A percentile compares a stretch with the other conserved stretches of the same genome.
phyloP scores from a whole-genome alignment of 2,888 invertebrate species.

The Zaprionus obscuricornis region DNA sequence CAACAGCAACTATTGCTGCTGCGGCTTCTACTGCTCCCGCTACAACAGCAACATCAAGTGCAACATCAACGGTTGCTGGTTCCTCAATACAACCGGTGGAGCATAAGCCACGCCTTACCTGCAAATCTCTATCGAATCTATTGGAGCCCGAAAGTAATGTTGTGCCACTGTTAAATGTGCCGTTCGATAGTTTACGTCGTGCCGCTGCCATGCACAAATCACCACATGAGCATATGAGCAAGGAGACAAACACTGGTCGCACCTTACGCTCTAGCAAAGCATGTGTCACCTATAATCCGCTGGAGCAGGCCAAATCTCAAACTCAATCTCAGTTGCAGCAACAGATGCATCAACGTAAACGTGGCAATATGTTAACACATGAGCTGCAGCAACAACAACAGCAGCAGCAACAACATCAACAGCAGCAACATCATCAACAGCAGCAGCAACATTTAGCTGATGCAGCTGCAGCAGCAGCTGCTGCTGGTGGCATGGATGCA shows the following conservation, averaged over 20 bases:
- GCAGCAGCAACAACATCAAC: constrained; percentile 67
- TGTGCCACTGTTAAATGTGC: constrained; percentile 60
- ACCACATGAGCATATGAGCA: constrained; percentile 15
- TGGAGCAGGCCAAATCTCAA: constrained; percentile 54
- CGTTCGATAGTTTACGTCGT: constrained; percentile 62
- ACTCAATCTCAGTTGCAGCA: constrained; percentile 48
- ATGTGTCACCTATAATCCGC: constrained; percentile 57
- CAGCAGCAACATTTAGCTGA: constrained; percentile 76
- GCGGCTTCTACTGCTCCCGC: constrained; percentile 18
- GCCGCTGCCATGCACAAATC: constrained; percentile 43
- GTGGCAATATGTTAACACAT: constrained; percentile 50
- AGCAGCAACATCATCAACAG: constrained; percentile 65
- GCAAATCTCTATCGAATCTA: constrained; percentile 87
- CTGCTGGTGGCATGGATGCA: constrained; percentile 85
- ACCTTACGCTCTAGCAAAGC: constrained; percentile 64
- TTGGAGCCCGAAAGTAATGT: constrained; percentile 84
- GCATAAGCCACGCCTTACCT: constrained; percentile 86
- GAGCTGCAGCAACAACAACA: constrained; percentile 66
- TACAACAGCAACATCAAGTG: constrained; percentile 6
- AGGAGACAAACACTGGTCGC: constrained; percentile 51
- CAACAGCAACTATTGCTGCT: constrained; percentile 9
- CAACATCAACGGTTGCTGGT: neutral
- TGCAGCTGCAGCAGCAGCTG: constrained; percentile 67
- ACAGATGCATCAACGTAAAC: constrained; percentile 69
- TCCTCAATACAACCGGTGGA: constrained; percentile 62